Percentiles rank a stretch among this genome's conserved stretches.
phyloP scores from a whole-genome alignment of 2,888 invertebrate genomes.

The Eilema caniola region DNA sequence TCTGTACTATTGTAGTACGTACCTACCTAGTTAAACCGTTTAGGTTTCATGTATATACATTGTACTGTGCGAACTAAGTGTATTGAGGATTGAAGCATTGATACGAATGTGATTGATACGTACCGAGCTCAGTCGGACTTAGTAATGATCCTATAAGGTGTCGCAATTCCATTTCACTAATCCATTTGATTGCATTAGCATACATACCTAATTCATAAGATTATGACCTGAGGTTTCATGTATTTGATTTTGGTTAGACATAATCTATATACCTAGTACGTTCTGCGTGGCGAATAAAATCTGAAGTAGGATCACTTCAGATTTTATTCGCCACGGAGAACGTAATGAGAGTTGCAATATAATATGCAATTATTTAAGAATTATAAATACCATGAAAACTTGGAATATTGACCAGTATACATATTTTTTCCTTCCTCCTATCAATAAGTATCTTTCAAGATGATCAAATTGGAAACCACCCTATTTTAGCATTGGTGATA shows the following conservation, averaged over 20 bases:
- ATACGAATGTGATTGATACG: constrained; percentile 70
- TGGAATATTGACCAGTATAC: background rate
- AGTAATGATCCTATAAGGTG: constrained; percentile 64
- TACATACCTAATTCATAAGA: constrained; percentile 31
- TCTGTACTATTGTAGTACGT: background rate
- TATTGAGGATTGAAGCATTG: constrained; percentile 62
- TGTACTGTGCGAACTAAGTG: constrained; percentile 41
- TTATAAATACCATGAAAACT: too few species aligned
- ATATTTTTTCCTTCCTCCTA: too few species aligned
- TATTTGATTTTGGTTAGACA: constrained; percentile 12
- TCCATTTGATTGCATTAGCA: constrained; percentile 59
- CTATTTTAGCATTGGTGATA: too few species aligned
- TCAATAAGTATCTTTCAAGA: too few species aligned
- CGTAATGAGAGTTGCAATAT: background rate
- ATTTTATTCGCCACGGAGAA: background rate
- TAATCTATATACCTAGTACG: constrained; percentile 16
- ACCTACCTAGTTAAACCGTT: background rate
- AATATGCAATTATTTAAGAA: background rate
- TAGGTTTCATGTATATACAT: background rate
- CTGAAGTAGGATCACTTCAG: background rate
- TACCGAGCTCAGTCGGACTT: constrained; percentile 55
- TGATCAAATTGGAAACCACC: too few species aligned
- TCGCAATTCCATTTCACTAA: constrained; percentile 50
- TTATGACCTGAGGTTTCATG: constrained; percentile 26
- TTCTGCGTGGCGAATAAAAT: background rate